Conservation (phyloP, 2,113 vertebrate species). For the Hippoglossus stenolepis region DNA sequence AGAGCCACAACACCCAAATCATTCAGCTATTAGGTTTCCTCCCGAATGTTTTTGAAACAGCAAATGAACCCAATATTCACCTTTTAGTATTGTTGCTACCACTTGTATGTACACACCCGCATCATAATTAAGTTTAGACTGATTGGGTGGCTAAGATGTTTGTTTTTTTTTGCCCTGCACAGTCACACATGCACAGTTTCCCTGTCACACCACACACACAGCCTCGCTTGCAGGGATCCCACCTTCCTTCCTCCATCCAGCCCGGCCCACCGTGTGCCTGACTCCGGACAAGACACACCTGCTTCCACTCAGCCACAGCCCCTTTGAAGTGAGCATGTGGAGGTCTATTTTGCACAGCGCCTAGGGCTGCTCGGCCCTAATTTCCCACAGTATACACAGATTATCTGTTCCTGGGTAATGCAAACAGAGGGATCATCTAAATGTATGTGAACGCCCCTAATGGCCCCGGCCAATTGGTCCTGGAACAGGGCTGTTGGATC, state of each 20-base stretch:
- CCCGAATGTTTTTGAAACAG: background rate
- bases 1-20: background rate
- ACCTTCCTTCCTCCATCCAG: slow-evolving; percentile 40
- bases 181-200: background rate
- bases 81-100: background rate
- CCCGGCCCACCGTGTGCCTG: slow-evolving; percentile 57
- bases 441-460: slow-evolving; percentile 74
- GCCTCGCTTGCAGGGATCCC: slow-evolving; percentile 44
- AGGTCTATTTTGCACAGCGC: slow-evolving; percentile 52
- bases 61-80: background rate
- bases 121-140: slow-evolving; percentile 5
- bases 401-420: slow-evolving; percentile 75
- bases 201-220: slow-evolving; percentile 41
- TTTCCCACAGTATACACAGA: slow-evolving; percentile 78
- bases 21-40: background rate
- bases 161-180: background rate
- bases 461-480: slow-evolving; percentile 62
- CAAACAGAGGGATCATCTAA: slow-evolving; percentile 78
- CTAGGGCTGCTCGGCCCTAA: slow-evolving; percentile 56
- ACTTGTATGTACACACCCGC: background rate
- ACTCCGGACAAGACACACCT: slow-evolving; percentile 72
- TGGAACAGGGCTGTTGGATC: slow-evolving; percentile 42
- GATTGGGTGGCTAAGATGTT: background rate
- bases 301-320: slow-evolving; percentile 74
- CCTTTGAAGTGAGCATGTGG: slow-evolving; percentile 76